These are phyloP conservation scores for Napeogenes inachia DNA, from an alignment of 2,888 invertebrate genomes.

Conservation along the genomic window DNA sequence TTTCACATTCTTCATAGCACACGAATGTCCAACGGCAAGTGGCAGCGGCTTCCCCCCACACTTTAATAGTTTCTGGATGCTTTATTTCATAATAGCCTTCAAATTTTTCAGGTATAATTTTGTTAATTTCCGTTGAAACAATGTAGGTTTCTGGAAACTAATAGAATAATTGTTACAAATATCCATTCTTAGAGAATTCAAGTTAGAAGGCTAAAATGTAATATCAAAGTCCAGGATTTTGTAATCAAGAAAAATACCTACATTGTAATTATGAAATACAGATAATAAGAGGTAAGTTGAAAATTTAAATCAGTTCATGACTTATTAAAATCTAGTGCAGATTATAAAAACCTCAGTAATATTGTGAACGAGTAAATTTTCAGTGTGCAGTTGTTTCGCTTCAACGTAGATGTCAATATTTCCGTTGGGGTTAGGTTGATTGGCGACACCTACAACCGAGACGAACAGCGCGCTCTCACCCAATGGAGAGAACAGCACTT, in stretches of 20 bases:
- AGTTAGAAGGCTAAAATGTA: too few species aligned
- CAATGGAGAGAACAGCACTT: slow-evolving; percentile 62
- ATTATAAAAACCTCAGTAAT: slow-evolving; percentile 56
- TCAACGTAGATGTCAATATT: slow-evolving; percentile 46
- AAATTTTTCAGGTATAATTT: slow-evolving; percentile 57
- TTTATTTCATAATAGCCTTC: slow-evolving; percentile 64
- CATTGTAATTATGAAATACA: too few species aligned
- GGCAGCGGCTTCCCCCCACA: slow-evolving; percentile 66
- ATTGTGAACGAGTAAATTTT: slow-evolving; percentile 57
- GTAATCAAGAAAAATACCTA: too few species aligned
- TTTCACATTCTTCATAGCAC: slow-evolving; percentile 61
- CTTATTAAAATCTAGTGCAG: slow-evolving; percentile 1
- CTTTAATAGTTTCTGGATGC: slow-evolving; percentile 56
- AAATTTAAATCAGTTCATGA: too few species aligned
- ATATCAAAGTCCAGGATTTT: too few species aligned
- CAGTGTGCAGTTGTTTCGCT: slow-evolving; percentile 53
- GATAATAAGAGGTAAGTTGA: background rate
- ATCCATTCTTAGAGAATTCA: background rate
- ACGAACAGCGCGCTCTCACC: slow-evolving; percentile 62
- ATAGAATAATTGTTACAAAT: background rate
- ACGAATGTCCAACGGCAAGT: slow-evolving; percentile 60
- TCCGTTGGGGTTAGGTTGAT: slow-evolving; percentile 60
- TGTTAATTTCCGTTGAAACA: slow-evolving; percentile 56
- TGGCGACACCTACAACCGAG: slow-evolving; percentile 47
- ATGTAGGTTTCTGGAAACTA: slow-evolving; percentile 58